Base-by-base conservation (phyloP, 23 tunicate genomes). In the Styela clava region DNA sequence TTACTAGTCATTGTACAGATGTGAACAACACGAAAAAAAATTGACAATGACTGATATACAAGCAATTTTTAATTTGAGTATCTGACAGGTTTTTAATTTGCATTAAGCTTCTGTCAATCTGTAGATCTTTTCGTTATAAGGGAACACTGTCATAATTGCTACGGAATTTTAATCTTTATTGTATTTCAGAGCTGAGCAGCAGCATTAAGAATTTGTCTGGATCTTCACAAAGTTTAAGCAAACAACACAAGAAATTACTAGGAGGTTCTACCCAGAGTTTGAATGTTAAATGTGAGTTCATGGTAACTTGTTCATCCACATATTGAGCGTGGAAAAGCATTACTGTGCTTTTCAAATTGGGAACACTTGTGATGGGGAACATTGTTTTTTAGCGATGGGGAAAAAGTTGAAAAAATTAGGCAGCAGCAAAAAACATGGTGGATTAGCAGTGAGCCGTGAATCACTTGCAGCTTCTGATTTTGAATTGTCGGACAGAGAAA, bases 381-480 rank as follows among this genome's bases (percentile, higher is more conserved):
- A n/a, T n/a, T n/a, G n/a, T n/a, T 67, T 1, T 25, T 67, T 24
- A 44, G 84, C 79, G 0, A 37, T 61, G 16, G 85, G 86, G n/a
- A 86, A 86, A 67, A 86, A 86, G 51, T 36, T 86, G 36, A 52
- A 56, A 27, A 74, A 74, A 31, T 30, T 78, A 0, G 74, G 79
- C 31, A 44, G 76, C 31, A 36, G 81, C 34, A 92, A 92, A 83
- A 87, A 83, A 34, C 67, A 63, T 34, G 32, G 52, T 31, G 74
- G 73, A 20, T 78, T 93, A 16, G 84, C 74, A 34, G 93, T 73
- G 31, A 93, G 98, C 32, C 79, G 86, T 31, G 98, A 93, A 64
- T 93, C 98, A 23, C 86, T 93, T 2, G 94, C 93, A 9, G 31
- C 98, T 23, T 93, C 93, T 16, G 98, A 93, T 56, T 82, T 77